Base-by-base conservation (phyloP, 1,140 invertebrate species). In the Pseudomyrmex dendroicus region DNA sequence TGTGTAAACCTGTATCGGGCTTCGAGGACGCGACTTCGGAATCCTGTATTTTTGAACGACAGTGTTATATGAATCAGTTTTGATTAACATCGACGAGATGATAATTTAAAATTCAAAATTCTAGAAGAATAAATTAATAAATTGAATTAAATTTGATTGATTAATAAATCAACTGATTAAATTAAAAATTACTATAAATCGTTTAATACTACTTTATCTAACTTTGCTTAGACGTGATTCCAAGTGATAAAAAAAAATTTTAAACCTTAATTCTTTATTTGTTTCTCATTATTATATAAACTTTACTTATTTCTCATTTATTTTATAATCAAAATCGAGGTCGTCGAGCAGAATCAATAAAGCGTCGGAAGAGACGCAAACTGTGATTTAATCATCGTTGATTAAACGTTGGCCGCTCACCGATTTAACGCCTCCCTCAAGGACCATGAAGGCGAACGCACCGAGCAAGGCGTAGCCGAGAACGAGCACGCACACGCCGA, bases 381-480 rank as follows among this genome's bases (percentile, higher is more conserved):
- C 17, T 4, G 5, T 13, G 44, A 17, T 64, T 63, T 74, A 73
- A 73, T 82, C 17, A 50, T 44, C 17, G 57, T 61, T 13, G 73
- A n/a, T 22, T 62, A 35, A 35, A 35, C 5, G 35, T 12, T 22
- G 25, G 25, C 2, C 50, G 17, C 87, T 72, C 22, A 93, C 92
- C 72, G 90, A 87, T 86, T 93, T 92, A 52, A 95, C 93, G 73
- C 95, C 95, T 44, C 97, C 97, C 93, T 99, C 98, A 52, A 99
- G 94, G 2, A 97, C 97, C 91, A 98, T 96, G 92, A 99, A 99
- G 1, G 98, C 96, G 90, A 99, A 98, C 0, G 98, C 98, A 10
- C 98, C 98, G 57, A 98, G 95, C 0, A 99, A 95, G 48, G 98
- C 98, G 94, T 99, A 99, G 2, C 96, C 96, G 48, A 99, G 95